Evolutionary conservation across 1,140 invertebrate species (phyloP).

Genomic region (Drosophila neocordata): DNA sequence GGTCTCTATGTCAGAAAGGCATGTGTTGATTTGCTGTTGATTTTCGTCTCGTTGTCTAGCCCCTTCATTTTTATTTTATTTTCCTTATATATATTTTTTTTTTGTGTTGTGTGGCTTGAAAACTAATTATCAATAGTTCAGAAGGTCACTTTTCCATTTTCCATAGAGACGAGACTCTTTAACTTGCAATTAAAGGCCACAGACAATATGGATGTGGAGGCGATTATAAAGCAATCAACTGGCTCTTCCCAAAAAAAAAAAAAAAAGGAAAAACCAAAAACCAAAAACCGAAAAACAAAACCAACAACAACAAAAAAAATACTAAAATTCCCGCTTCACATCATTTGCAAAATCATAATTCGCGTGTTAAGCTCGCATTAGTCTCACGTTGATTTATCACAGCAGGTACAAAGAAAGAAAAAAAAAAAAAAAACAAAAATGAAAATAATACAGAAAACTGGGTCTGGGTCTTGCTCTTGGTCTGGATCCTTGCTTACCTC

Average conservation of each 20-base stretch:
- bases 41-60: slow-evolving; percentile 41
- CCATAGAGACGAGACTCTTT: slow-evolving; percentile 50
- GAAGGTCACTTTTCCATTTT: slow-evolving; percentile 41
- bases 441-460: slow-evolving; percentile 56
- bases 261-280: neutral
- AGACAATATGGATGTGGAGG: slow-evolving; percentile 25
- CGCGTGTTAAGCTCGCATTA: slow-evolving; percentile 81
- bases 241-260: slow-evolving; percentile 9
- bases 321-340: slow-evolving; percentile 45
- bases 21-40: slow-evolving; percentile 74
- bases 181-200: slow-evolving; percentile 73
- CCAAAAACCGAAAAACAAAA: neutral
- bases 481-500: slow-evolving; percentile 44
- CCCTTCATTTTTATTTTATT: too few relatives aligned
- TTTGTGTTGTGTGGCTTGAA: slow-evolving; percentile 37
- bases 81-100: too few relatives aligned
- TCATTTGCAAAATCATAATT: slow-evolving; percentile 82
- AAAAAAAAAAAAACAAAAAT: slow-evolving; percentile 9
- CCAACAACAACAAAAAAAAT: neutral
- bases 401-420: slow-evolving; percentile 51
- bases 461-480: slow-evolving; percentile 60
- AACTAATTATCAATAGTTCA: slow-evolving; percentile 79
- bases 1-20: slow-evolving; percentile 58
- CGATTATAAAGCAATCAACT: slow-evolving; percentile 80
- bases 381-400: slow-evolving; percentile 82